Conservation (phyloP, 1,140 invertebrate species). For the Melipona quadrifasciata region DNA sequence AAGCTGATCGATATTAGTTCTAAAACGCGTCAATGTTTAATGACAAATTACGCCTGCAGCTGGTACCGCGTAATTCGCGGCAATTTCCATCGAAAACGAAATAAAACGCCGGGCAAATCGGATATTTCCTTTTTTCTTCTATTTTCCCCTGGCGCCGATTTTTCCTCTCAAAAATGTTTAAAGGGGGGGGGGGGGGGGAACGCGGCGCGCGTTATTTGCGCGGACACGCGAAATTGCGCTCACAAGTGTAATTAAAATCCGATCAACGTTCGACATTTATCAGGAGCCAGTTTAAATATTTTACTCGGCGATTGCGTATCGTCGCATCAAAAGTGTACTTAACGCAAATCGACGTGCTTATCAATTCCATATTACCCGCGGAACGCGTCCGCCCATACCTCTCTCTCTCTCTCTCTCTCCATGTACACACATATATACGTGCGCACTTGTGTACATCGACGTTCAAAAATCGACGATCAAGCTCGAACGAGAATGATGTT, state of each 20-base stretch:
- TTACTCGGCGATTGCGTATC: constrained; percentile 33
- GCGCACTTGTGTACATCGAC: not conserved
- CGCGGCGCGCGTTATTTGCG: constrained; percentile 18
- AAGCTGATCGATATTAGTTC: not conserved
- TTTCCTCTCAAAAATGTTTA: not conserved
- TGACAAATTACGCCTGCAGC: not conserved
- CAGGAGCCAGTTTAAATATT: constrained; percentile 52
- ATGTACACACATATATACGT: not conserved
- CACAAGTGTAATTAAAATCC: constrained; percentile 53
- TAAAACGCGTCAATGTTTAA: not conserved
- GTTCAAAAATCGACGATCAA: not conserved
- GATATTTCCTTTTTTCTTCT: too few species aligned
- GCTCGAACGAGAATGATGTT: not conserved
- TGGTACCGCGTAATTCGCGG: not conserved
- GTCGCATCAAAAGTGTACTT: constrained; percentile 51
- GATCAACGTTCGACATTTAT: constrained; percentile 54
- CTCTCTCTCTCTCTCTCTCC: not conserved
- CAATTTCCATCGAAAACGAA: not conserved
- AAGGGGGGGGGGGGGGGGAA: not conserved
- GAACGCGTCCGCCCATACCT: constrained; percentile 4
- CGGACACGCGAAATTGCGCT: constrained; percentile 34
- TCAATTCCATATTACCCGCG: constrained; percentile 47
- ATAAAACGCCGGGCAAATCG: not conserved
- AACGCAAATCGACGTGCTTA: constrained; percentile 51
- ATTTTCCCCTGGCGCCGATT: not conserved